Evolutionary conservation across 30 jellyfish, hydroid and myxozoan genomes (phyloP).

Genomic region (Rhopilema esculentum): DNA sequence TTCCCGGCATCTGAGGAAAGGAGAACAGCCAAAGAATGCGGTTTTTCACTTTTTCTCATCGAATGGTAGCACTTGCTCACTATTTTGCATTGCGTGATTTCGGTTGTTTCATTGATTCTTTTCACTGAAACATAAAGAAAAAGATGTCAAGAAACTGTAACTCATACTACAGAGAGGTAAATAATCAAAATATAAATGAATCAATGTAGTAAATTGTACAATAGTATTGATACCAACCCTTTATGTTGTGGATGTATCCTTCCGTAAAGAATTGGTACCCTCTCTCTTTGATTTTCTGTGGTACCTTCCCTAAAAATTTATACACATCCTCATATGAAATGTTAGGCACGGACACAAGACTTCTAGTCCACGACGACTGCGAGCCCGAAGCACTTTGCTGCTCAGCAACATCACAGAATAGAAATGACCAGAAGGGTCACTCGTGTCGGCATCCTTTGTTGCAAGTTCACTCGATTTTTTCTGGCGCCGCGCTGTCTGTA

Average conservation of each 20-base stretch:
- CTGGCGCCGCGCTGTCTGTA: too few species aligned
- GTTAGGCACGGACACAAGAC: neutral
- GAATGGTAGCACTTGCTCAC: constrained; percentile 6
- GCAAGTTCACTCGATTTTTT: too few species aligned
- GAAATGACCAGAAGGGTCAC: too few species aligned
- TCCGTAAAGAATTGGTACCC: neutral
- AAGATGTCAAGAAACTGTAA: neutral
- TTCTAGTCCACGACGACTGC: neutral
- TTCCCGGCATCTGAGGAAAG: neutral
- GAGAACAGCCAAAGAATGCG: constrained; percentile 3
- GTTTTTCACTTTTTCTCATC: constrained; percentile 29
- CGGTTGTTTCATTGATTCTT: neutral
- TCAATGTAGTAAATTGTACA: neutral
- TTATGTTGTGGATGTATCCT: neutral
- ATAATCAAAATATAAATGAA: neutral
- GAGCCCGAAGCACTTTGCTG: neutral
- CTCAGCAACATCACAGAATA: too few species aligned
- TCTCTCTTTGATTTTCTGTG: neutral
- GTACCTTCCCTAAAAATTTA: neutral
- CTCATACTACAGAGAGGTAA: neutral
- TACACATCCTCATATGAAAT: neutral
- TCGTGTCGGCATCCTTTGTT: too few species aligned
- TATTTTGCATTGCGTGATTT: neutral
- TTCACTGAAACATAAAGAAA: neutral
- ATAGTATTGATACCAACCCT: neutral